phyloP scores from a whole-genome alignment of 2,113 vertebrate species.

The Salvelinus alpinus region DNA sequence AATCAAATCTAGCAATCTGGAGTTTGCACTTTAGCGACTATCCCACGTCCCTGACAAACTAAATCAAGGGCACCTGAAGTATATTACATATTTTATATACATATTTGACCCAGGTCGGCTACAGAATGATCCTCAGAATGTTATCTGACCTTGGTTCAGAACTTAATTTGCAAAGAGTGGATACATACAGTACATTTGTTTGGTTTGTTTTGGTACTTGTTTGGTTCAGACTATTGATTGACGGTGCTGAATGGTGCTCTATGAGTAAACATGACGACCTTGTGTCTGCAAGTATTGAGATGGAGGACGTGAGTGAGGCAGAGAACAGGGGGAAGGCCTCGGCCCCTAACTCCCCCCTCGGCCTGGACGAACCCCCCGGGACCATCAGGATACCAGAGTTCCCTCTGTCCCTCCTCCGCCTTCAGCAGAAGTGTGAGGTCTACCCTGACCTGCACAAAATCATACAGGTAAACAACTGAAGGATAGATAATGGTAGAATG shows the following conservation, averaged over 20 bases:
- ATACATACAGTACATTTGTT: neutral
- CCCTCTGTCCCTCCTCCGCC: slow-evolving; percentile 80
- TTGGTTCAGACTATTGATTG: neutral
- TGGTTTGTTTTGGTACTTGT: neutral
- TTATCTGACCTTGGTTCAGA: neutral
- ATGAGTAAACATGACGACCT: neutral
- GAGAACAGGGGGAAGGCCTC: slow-evolving; percentile 70
- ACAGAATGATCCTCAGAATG: neutral
- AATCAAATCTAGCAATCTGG: too few species aligned
- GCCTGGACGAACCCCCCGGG: slow-evolving; percentile 60
- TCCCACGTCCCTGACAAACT: too few species aligned
- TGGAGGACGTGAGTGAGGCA: slow-evolving; percentile 80
- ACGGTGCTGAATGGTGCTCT: neutral
- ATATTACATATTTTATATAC: too few species aligned
- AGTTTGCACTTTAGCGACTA: too few species aligned
- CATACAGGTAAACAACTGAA: slow-evolving; percentile 28
- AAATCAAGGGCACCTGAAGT: too few species aligned
- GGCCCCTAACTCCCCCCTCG: slow-evolving; percentile 46
- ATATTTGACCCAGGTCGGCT: neutral
- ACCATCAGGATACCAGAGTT: slow-evolving; percentile 74
- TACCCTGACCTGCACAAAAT: slow-evolving; percentile 82
- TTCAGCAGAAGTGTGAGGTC: slow-evolving; percentile 83
- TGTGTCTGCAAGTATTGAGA: slow-evolving; percentile 74
- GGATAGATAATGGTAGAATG: neutral
- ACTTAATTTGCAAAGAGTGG: neutral